A percentile compares a stretch with the other conserved stretches of the same genome.
Evolutionary conservation across 2,888 invertebrate genomes (phyloP).

Genomic region (Eurois occulta): DNA sequence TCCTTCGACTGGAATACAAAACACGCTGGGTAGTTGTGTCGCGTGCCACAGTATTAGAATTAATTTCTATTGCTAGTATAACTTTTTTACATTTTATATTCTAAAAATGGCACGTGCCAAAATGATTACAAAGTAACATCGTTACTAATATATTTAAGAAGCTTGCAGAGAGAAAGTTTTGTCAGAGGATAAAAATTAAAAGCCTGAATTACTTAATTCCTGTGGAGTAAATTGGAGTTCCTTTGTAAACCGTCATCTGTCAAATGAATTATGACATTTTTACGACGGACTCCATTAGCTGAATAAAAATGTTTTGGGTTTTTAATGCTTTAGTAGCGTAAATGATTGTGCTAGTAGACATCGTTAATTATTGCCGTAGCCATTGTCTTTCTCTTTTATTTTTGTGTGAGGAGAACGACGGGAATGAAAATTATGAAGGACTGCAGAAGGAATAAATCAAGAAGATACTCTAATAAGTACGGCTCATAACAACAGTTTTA

Average conservation of each 20-base stretch:
- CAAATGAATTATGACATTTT: slow-evolving; percentile 82
- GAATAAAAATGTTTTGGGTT: slow-evolving; percentile 75
- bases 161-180: slow-evolving; percentile 66
- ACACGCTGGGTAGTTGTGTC: slow-evolving; percentile 54
- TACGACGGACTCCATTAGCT: slow-evolving; percentile 79
- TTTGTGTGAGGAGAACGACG: slow-evolving; percentile 24
- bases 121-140: slow-evolving; percentile 43
- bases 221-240: slow-evolving; percentile 76
- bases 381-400: slow-evolving; percentile 57
- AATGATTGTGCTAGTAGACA: slow-evolving; percentile 63
- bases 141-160: slow-evolving; percentile 67
- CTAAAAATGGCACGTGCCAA: slow-evolving; percentile 16
- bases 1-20: no score
- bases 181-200: slow-evolving; percentile 74
- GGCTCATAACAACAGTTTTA: slow-evolving; percentile 73
- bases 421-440: slow-evolving; percentile 27
- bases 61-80: slow-evolving; percentile 21
- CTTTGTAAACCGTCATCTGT: slow-evolving; percentile 79
- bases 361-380: slow-evolving; percentile 59
- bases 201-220: slow-evolving; percentile 76
- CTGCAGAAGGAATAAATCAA: slow-evolving; percentile 44
- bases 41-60: slow-evolving; percentile 21
- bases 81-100: slow-evolving; percentile 32
- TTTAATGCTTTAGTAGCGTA: slow-evolving; percentile 68
- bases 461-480: slow-evolving; percentile 57